Conservation (phyloP, 2,797 vertebrate genomes). For the Anisognathus igniventris region DNA sequence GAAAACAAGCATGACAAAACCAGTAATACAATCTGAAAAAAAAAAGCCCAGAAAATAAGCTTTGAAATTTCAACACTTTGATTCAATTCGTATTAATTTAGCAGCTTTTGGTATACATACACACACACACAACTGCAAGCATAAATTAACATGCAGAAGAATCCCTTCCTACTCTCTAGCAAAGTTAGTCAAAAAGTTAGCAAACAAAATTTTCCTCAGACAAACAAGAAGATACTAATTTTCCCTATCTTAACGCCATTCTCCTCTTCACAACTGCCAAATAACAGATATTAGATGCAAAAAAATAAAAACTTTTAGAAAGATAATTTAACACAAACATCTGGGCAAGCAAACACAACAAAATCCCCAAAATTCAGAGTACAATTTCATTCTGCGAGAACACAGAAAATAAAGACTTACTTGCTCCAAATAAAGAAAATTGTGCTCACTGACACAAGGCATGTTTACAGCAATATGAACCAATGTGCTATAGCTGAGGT, state of each 20-base stretch:
- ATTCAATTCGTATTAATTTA: not conserved
- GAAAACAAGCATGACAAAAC: not conserved
- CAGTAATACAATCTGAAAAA: not conserved
- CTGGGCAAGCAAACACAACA: not conserved
- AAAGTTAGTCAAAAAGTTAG: not conserved
- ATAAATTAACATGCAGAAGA: not conserved
- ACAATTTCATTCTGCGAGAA: not conserved
- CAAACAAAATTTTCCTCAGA: not conserved
- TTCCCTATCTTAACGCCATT: not conserved
- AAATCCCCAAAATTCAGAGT: not conserved
- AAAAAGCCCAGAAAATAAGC: not conserved
- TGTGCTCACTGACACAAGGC: not conserved
- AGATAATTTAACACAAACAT: not conserved
- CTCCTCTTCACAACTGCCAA: not conserved
- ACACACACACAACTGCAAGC: not conserved
- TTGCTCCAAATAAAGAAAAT: not conserved
- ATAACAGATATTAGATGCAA: not conserved
- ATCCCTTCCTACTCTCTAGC: not conserved
- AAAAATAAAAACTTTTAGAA: not conserved
- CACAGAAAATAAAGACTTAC: slow-evolving; percentile 6
- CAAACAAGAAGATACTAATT: not conserved
- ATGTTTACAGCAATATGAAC: slow-evolving; percentile 22
- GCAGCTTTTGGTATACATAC: not conserved
- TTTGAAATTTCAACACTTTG: not conserved
- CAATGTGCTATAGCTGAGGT: not conserved